Percentiles rank a stretch among this genome's conserved stretches.
Conservation (phyloP, 2,113 vertebrate species). For the Tichodroma muraria region DNA sequence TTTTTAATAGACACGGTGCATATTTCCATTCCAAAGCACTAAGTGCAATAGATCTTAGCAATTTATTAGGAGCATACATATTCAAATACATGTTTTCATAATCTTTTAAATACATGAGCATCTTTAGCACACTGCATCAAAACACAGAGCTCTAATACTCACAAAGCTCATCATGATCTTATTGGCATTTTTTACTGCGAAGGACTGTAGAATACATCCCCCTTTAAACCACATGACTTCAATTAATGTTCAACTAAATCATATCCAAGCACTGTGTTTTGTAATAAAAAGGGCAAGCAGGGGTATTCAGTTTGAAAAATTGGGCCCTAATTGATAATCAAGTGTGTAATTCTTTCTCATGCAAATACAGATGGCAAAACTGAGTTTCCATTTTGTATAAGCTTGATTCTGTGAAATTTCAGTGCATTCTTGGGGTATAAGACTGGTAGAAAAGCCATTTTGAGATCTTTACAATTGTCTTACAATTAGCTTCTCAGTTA, state of each 20-base stretch:
- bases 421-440: background rate
- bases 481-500: conserved; percentile 18
- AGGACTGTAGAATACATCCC: background rate
- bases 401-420: background rate
- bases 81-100: background rate
- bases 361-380: background rate
- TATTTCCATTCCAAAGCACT: background rate
- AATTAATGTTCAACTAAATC: conserved; percentile 8
- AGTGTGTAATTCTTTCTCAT: background rate
- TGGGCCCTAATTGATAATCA: background rate
- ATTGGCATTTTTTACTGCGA: background rate
- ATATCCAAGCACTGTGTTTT: background rate
- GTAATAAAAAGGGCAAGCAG: background rate
- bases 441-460: conserved; percentile 23
- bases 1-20: background rate
- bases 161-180: background rate
- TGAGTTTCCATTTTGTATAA: background rate
- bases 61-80: background rate
- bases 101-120: background rate
- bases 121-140: background rate
- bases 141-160: background rate
- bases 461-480: conserved; percentile 21
- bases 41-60: background rate
- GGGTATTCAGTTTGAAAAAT: background rate
- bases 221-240: background rate